Conservation (phyloP, 2,888 invertebrate genomes). For the Drosophila mercatorum region DNA sequence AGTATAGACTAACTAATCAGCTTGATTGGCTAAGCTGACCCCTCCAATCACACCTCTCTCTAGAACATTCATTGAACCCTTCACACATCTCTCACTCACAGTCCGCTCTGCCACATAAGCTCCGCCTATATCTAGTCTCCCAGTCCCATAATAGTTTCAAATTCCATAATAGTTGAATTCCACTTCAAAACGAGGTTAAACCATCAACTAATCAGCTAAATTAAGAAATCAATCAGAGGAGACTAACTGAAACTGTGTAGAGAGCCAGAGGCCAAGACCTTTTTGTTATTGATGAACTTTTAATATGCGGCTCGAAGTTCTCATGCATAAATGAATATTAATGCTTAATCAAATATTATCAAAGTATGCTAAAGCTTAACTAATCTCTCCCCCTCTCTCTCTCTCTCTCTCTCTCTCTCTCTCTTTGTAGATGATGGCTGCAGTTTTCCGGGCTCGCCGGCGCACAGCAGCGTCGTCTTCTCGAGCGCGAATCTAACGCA, state of each 20-base stretch:
- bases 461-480: slow-evolving; percentile 93
- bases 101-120: neutral
- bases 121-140: neutral
- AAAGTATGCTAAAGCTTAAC: slow-evolving; percentile 8
- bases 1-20: neutral
- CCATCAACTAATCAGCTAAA: slow-evolving; percentile 10
- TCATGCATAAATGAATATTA: slow-evolving; percentile 45
- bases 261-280: slow-evolving; percentile 15
- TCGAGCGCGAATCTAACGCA: slow-evolving; percentile 87
- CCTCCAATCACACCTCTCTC: no score
- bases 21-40: neutral
- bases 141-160: neutral
- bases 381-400: slow-evolving; percentile 14
- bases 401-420: neutral
- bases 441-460: slow-evolving; percentile 95
- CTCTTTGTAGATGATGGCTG: slow-evolving; percentile 85
- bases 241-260: slow-evolving; percentile 13
- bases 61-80: neutral
- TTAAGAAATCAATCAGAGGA: slow-evolving; percentile 44
- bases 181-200: neutral
- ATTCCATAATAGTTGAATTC: no score
- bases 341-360: slow-evolving; percentile 39
- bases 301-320: slow-evolving; percentile 27
- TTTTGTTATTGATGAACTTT: slow-evolving; percentile 47
- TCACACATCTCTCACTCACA: neutral